These are phyloP conservation scores for Falco cherrug DNA, from an alignment of 2,797 vertebrate genomes.

Conservation along the genomic window DNA sequence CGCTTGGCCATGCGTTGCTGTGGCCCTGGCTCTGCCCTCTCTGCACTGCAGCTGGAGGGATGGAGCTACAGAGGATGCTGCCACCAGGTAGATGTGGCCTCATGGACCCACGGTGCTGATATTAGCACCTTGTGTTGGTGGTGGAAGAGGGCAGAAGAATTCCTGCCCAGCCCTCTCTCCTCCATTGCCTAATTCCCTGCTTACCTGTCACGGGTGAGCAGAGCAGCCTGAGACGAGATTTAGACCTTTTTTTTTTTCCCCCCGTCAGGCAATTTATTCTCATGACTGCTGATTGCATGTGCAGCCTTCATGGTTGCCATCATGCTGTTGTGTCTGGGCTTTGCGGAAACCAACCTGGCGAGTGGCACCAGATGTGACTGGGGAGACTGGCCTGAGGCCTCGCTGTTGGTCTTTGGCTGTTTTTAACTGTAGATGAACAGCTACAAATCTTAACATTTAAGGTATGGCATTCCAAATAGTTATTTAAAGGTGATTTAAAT, in stretches of 20 bases:
- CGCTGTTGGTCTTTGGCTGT: not conserved
- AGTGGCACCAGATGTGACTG: not conserved
- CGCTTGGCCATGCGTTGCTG: rapidly evolving
- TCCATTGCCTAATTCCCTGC: not conserved
- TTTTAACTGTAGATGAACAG: not conserved
- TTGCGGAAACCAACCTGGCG: not conserved
- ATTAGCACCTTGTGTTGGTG: rapidly evolving
- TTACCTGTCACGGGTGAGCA: not conserved
- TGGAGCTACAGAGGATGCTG: not conserved
- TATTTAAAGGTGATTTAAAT: not conserved
- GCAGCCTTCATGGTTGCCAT: rapidly evolving
- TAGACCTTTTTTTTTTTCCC: too few relatives aligned
- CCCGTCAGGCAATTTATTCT: not conserved
- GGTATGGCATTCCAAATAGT: not conserved
- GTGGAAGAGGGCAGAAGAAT: not conserved
- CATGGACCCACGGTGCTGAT: not conserved
- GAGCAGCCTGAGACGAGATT: not conserved
- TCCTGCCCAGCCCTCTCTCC: not conserved
- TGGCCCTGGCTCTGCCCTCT: not conserved
- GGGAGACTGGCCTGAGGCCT: not conserved
- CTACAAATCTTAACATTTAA: not conserved
- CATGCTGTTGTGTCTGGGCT: rapidly evolving
- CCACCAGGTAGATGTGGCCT: not conserved
- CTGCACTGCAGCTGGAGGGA: rapidly evolving
- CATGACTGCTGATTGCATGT: rapidly evolving